Conservation (phyloP, 2,888 invertebrate genomes). For the Helicoverpa assulta region DNA sequence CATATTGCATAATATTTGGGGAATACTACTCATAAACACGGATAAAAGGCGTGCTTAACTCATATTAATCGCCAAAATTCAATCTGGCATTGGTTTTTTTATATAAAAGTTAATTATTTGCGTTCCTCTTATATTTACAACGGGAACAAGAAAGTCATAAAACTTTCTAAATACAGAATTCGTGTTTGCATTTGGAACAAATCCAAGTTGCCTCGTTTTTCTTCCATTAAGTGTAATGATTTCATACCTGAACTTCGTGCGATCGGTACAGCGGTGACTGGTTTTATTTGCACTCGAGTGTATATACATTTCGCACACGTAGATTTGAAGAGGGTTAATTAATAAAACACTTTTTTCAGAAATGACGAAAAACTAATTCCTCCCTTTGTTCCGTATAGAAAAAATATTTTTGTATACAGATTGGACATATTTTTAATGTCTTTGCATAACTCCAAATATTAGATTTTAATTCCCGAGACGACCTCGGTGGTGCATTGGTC, state of each 20-base stretch:
- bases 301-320: not conserved
- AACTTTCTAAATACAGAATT: not conserved
- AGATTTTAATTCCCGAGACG: too few relatives aligned
- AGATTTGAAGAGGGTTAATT: too few relatives aligned
- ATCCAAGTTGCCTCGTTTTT: not conserved
- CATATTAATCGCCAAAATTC: too few relatives aligned
- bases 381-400: too few relatives aligned
- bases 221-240: not conserved
- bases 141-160: not conserved
- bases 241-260: not conserved
- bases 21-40: too few relatives aligned
- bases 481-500: too few relatives aligned
- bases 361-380: not conserved
- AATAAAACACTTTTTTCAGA: too few relatives aligned
- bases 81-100: not conserved
- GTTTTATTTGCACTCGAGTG: not conserved
- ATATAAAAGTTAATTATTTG: not conserved
- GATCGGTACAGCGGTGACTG: not conserved
- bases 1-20: too few relatives aligned
- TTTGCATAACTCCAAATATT: too few relatives aligned
- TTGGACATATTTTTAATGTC: too few relatives aligned
- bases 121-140: not conserved
- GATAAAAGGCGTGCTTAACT: too few relatives aligned
- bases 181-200: not conserved
- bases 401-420: too few relatives aligned